Percentiles rank a stretch among this genome's conserved stretches.
Evolutionary conservation across 2,888 invertebrate species (phyloP).

Genomic region (Steinernema carpocapsae): DNA sequence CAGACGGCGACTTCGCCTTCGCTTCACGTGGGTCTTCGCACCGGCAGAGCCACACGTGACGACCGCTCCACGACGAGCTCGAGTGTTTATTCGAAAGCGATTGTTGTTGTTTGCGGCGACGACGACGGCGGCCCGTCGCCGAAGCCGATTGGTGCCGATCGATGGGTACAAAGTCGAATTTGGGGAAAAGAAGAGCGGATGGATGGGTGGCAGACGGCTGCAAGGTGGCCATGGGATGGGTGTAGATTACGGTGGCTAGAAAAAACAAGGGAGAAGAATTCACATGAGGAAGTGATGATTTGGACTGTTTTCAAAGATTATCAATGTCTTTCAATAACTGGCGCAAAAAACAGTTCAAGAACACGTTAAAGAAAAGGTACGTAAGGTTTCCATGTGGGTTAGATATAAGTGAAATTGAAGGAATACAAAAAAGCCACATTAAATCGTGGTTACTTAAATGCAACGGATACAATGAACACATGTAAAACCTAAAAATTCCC

Average conservation of each 20-base stretch:
- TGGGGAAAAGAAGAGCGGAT: background rate
- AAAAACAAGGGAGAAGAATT: background rate
- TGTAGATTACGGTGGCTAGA: background rate
- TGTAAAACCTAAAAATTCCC: too few species aligned
- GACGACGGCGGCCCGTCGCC: background rate
- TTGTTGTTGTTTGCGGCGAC: slow-evolving; percentile 31
- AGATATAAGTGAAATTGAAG: too few species aligned
- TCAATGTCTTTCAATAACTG: too few species aligned
- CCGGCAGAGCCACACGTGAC: slow-evolving; percentile 20
- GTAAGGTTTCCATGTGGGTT: too few species aligned
- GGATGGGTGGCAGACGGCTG: background rate
- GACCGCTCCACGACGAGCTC: too few species aligned
- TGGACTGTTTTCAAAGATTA: too few species aligned
- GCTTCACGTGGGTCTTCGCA: slow-evolving; percentile 14
- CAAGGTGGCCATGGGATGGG: background rate
- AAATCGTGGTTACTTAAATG: too few species aligned
- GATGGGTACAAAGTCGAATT: slow-evolving; percentile 34
- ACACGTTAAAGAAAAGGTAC: too few species aligned
- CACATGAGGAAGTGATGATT: too few species aligned
- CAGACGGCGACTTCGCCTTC: background rate
- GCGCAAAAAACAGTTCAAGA: too few species aligned
- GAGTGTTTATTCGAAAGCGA: slow-evolving; percentile 3
- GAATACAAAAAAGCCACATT: too few species aligned
- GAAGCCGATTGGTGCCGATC: slow-evolving; percentile 15
- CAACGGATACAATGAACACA: too few species aligned